Conservation (phyloP, 1,140 invertebrate species). For the Drosophila miranda region DNA sequence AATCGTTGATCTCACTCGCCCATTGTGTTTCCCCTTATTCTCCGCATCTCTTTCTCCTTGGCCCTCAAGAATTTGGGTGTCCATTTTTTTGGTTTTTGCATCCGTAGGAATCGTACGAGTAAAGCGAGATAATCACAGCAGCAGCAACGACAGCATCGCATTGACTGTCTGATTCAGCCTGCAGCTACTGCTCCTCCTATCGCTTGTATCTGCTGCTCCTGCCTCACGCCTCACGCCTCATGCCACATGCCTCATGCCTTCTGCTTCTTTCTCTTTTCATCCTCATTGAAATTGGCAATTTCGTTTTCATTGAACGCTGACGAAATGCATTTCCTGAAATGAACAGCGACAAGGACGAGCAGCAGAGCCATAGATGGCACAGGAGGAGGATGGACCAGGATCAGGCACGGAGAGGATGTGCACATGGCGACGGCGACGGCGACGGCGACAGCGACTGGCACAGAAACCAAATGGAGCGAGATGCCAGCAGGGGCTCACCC, state of each 20-base stretch:
- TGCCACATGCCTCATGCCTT: background rate
- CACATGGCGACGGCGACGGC: slow-evolving; percentile 5
- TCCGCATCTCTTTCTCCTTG: no score
- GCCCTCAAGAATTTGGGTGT: no score
- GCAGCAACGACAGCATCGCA: no score
- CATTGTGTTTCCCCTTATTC: no score
- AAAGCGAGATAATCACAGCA: no score
- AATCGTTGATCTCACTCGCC: no score
- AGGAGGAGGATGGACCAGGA: background rate
- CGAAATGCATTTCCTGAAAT: slow-evolving; percentile 79
- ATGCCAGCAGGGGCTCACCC: background rate
- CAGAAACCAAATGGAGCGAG: slow-evolving; percentile 58
- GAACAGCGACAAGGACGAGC: slow-evolving; percentile 51
- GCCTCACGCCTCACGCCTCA: no score
- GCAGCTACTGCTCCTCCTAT: no score
- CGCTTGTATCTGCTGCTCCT: no score
- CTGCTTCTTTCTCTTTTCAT: slow-evolving; percentile 11
- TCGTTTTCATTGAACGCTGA: slow-evolving; percentile 74
- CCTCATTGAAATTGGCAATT: slow-evolving; percentile 69
- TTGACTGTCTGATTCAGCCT: no score
- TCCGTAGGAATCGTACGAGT: no score
- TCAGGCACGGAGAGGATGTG: slow-evolving; percentile 38
- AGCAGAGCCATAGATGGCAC: slow-evolving; percentile 21
- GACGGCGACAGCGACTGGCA: slow-evolving; percentile 14
- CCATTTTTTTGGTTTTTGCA: no score